Conservation (phyloP, 2,888 invertebrate genomes). For the Macrophya annulata region DNA sequence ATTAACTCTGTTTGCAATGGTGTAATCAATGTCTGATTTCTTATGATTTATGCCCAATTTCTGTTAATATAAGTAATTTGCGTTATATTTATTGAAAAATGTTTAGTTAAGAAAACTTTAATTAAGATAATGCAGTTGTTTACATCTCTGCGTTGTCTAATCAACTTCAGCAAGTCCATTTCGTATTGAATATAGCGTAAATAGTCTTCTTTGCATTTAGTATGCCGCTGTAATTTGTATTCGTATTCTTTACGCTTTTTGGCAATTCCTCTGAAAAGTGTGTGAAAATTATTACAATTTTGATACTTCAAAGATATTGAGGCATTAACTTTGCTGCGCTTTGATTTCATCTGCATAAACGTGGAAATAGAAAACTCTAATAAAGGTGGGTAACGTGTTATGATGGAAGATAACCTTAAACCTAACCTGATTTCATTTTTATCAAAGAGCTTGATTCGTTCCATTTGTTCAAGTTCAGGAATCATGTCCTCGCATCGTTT, state of each 20-base stretch:
- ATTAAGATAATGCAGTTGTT: conserved; percentile 55
- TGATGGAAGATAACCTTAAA: conserved; percentile 31
- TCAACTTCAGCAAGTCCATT: conserved; percentile 85
- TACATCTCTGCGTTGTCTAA: conserved; percentile 83
- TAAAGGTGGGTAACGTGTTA: conserved; percentile 5
- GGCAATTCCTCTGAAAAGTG: conserved; percentile 83
- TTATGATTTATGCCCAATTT: conserved; percentile 83
- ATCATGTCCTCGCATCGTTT: conserved; percentile 90
- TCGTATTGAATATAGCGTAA: conserved; percentile 88
- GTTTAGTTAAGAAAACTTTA: background rate
- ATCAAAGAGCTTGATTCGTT: conserved; percentile 86
- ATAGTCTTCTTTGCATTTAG: conserved; percentile 87
- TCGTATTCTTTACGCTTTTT: conserved; percentile 88
- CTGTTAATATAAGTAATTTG: conserved; percentile 66
- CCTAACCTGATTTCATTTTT: conserved; percentile 86
- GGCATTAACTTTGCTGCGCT: conserved; percentile 57
- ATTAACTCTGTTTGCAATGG: conserved; percentile 87
- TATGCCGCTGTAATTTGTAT: conserved; percentile 86
- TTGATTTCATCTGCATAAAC: conserved; percentile 7
- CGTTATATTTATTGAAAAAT: background rate
- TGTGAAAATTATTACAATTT: conserved; percentile 47
- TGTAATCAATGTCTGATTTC: conserved; percentile 85
- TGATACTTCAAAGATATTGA: background rate
- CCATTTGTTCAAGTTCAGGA: conserved; percentile 91
- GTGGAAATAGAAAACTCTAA: conserved; percentile 39